Percentiles rank a stretch among this genome's conserved stretches.
Conservation (phyloP, 2,113 vertebrate genomes). For the Spheniscus mendiculus region DNA sequence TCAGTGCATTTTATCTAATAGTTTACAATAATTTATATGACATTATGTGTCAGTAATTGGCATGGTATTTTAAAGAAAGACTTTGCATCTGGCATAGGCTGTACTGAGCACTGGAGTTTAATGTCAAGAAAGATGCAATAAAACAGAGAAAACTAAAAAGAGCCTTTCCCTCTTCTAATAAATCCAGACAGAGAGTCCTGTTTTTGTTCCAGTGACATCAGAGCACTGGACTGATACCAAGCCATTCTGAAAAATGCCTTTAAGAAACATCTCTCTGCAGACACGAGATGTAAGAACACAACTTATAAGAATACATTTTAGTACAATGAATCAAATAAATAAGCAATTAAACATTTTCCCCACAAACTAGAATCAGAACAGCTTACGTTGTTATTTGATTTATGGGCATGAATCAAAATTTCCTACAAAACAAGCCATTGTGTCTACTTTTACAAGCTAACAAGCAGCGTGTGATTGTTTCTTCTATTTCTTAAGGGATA, state of each 20-base stretch:
- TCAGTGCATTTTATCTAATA: constrained; percentile 26
- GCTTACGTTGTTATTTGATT: background rate
- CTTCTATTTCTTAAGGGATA: constrained; percentile 28
- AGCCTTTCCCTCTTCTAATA: constrained; percentile 7
- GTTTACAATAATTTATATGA: constrained; percentile 8
- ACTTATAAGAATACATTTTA: background rate
- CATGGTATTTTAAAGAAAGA: background rate
- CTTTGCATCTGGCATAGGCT: constrained; percentile 38
- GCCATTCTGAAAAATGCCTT: background rate
- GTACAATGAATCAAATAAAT: background rate
- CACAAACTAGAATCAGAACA: background rate
- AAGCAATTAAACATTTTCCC: constrained; percentile 20
- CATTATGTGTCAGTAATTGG: constrained; percentile 48
- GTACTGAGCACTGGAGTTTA: background rate
- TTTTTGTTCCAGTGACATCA: constrained; percentile 61
- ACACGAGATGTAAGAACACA: background rate
- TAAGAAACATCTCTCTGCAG: background rate
- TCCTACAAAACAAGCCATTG: constrained; percentile 23
- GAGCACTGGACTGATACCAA: constrained; percentile 6
- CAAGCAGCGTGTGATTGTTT: background rate
- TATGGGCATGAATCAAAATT: constrained; percentile 11
- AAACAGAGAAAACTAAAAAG: constrained; percentile 44
- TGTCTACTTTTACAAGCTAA: constrained; percentile 46
- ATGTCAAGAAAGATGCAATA: constrained; percentile 58
- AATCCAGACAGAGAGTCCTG: constrained; percentile 26